Conservation (phyloP, 2,888 invertebrate genomes). For the Himalopsyche anomala region DNA sequence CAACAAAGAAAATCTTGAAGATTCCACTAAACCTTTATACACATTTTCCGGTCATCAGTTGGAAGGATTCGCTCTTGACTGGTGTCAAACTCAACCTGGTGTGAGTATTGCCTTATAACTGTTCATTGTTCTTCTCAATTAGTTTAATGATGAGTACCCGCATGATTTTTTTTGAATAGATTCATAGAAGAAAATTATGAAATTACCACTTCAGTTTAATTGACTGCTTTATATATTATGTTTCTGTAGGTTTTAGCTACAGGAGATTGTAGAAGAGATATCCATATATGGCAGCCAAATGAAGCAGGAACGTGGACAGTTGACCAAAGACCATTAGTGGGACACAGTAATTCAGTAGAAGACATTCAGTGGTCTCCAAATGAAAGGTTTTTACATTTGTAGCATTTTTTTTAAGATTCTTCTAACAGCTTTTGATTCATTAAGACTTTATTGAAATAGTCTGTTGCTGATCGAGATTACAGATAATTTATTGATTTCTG, state of each 20-base stretch:
- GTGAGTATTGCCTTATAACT: constrained; percentile 71
- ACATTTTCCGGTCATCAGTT: constrained; percentile 94
- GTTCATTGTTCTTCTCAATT: neutral
- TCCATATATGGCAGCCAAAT: constrained; percentile 94
- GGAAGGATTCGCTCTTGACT: constrained; percentile 97
- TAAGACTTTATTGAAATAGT: too few species aligned
- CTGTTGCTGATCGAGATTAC: too few species aligned
- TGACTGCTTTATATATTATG: too few species aligned
- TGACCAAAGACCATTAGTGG: constrained; percentile 90
- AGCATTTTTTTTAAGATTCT: neutral
- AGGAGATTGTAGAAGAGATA: constrained; percentile 95
- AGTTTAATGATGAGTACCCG: too few species aligned
- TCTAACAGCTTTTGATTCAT: too few species aligned
- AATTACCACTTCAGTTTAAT: too few species aligned
- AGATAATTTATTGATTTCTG: too few species aligned
- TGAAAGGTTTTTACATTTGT: constrained; percentile 77
- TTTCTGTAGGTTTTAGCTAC: constrained; percentile 87
- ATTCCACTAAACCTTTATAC: constrained; percentile 82
- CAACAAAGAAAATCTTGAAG: constrained; percentile 78
- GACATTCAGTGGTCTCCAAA: constrained; percentile 99
- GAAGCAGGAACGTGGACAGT: constrained; percentile 91
- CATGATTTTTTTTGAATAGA: too few species aligned
- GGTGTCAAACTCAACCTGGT: constrained; percentile 90
- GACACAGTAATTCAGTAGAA: constrained; percentile 95
- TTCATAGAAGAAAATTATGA: too few species aligned